These are phyloP conservation scores for Piaya cayana DNA, from an alignment of 2,113 vertebrate genomes.

Conservation along the genomic window DNA sequence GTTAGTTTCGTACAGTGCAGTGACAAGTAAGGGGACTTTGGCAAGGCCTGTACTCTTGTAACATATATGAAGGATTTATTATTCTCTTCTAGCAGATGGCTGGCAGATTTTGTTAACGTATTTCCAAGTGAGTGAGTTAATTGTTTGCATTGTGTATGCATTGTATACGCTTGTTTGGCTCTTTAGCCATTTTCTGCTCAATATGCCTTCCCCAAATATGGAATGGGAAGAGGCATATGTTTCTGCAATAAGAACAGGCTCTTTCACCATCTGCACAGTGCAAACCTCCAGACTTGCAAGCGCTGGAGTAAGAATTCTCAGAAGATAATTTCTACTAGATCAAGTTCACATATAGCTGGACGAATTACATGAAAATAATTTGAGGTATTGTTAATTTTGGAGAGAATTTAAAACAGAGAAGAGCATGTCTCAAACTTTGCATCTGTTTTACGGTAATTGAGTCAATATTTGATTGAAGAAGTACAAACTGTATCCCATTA, in stretches of 20 bases:
- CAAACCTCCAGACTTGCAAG: background rate
- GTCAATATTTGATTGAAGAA: background rate
- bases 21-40: background rate
- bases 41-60: background rate
- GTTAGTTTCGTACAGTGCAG: background rate
- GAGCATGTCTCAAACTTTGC: background rate
- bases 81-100: background rate
- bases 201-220: background rate
- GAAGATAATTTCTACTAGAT: background rate
- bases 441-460: background rate
- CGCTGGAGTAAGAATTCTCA: background rate
- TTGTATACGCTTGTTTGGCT: background rate
- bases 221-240: background rate
- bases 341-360: background rate
- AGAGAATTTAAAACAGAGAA: background rate
- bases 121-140: background rate
- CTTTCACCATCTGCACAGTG: background rate
- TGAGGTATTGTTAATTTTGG: accelerated
- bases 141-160: background rate
- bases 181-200: background rate
- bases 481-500: background rate
- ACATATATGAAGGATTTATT: background rate
- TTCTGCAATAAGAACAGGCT: background rate
- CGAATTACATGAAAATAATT: background rate
- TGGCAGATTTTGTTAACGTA: background rate